Evolutionary conservation across 1,140 invertebrate species (phyloP), one percentile per base, ranked within the genome.

Genomic region (Megalonaias nervosa): DNA sequence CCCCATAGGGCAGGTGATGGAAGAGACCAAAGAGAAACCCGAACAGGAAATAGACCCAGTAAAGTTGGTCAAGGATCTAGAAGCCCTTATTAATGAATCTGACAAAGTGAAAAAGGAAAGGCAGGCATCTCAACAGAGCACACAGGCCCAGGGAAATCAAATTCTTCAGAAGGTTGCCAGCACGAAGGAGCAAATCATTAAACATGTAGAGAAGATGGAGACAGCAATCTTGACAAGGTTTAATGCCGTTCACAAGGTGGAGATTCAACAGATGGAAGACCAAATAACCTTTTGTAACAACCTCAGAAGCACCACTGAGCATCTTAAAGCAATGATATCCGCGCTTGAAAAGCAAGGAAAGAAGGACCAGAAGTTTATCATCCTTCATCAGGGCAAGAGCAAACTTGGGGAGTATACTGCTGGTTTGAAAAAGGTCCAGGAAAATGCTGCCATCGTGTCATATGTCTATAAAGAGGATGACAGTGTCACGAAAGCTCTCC

Each of bases 191-290:
- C 73, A 73, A 55, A 38, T 78, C 38, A 31, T 78, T 4, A 60
- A 78, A 23, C 76, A 78, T n/a, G 74, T 78, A 23, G 76, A 74
- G 60, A 78, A 78, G 60, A 58, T 78, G 19, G 76, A 78, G 59
- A 61, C 76, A 3, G 66, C 73, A 74, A 73, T 78, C 14, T 62
- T 67, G 19, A 58, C 76, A 13, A 78, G 73, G 48, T 78, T 78
- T 55, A 67, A 73, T 23, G 76, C 71, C 60, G 69, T 78, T 31
- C 67, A 59, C 21, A 65, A 78, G 17, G 74, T 71, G 11, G 76
- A 78, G 23, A 73, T 73, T 64, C 71, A 71, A 1, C 73, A 73
- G 38, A 38, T 78, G 5, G 71, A 78, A 67, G 76, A 78, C 38
- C 76, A 78, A 57, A 62, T 78, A 14, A 71, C 73, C 19, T 78